Percentiles rank a stretch among this genome's conserved stretches.
Evolutionary conservation across 2,888 invertebrate genomes (phyloP).

Genomic region (Lucinisca nassula): DNA sequence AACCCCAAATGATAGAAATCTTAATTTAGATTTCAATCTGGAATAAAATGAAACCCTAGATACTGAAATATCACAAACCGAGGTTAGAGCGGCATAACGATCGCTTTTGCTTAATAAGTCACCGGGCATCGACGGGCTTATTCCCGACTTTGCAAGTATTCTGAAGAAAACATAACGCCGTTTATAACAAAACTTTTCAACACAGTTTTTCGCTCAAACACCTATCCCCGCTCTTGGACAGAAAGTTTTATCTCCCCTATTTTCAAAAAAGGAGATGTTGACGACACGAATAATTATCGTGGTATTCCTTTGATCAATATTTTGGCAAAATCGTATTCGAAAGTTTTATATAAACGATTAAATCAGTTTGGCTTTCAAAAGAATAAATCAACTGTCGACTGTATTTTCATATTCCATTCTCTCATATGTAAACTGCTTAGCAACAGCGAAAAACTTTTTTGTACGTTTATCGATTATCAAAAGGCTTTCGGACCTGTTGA

Average conservation of each 20-base stretch:
- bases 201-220: neutral
- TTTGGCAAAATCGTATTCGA: neutral
- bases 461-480: neutral
- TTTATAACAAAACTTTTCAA: neutral
- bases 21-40: too few species aligned
- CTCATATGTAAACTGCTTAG: neutral
- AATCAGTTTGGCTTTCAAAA: conserved; percentile 24
- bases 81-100: neutral
- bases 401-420: conserved; percentile 1
- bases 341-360: neutral
- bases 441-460: neutral
- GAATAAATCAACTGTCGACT: conserved; percentile 6
- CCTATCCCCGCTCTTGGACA: neutral
- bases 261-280: neutral
- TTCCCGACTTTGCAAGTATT: neutral
- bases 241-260: neutral
- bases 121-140: neutral
- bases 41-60: neutral
- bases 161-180: neutral
- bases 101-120: neutral
- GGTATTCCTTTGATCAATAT: neutral
- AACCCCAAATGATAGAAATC: too few species aligned
- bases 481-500: conserved; percentile 2
- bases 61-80: neutral
- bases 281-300: neutral